Evolutionary conservation across 2,797 vertebrate genomes (phyloP).

Genomic region (Pangasius macronema): DNA sequence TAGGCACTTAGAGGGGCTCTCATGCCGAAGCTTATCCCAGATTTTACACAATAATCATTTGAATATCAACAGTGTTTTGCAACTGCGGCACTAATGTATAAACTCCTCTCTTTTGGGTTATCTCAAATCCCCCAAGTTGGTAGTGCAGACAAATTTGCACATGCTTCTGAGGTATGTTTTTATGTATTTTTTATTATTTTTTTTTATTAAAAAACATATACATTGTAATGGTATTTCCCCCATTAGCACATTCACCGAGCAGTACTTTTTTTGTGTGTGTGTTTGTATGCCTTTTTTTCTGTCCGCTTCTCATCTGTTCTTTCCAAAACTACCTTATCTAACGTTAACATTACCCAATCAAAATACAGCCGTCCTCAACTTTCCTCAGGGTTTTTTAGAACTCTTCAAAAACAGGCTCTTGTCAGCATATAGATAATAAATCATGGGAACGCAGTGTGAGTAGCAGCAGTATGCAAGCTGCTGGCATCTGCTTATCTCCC

Average conservation of each 20-base stretch:
- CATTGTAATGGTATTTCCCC: background rate
- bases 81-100: slow-evolving; percentile 99
- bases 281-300: background rate
- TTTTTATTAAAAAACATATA: slow-evolving; percentile 1
- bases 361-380: slow-evolving; percentile 33
- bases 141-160: slow-evolving; percentile 76
- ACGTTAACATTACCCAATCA: background rate
- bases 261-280: background rate
- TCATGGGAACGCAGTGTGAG: slow-evolving; percentile 51
- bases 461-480: slow-evolving; percentile 50
- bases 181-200: background rate
- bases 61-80: slow-evolving; percentile 99
- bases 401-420: slow-evolving; percentile 30
- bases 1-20: slow-evolving; percentile 99
- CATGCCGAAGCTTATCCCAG: slow-evolving; percentile 99
- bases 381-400: slow-evolving; percentile 31
- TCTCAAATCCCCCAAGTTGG: slow-evolving; percentile 85
- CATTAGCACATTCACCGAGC: background rate
- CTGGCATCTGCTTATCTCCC: slow-evolving; percentile 59
- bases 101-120: slow-evolving; percentile 96
- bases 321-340: background rate
- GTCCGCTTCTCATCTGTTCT: background rate
- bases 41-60: slow-evolving; percentile 99
- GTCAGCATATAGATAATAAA: slow-evolving; percentile 55
- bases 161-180: slow-evolving; percentile 40